A percentile compares a stretch with the other conserved stretches of the same genome.
These are phyloP conservation scores for Stylophora pistillata DNA, from an alignment of 64 coral and sea anemone genomes.

Conservation along the genomic window DNA sequence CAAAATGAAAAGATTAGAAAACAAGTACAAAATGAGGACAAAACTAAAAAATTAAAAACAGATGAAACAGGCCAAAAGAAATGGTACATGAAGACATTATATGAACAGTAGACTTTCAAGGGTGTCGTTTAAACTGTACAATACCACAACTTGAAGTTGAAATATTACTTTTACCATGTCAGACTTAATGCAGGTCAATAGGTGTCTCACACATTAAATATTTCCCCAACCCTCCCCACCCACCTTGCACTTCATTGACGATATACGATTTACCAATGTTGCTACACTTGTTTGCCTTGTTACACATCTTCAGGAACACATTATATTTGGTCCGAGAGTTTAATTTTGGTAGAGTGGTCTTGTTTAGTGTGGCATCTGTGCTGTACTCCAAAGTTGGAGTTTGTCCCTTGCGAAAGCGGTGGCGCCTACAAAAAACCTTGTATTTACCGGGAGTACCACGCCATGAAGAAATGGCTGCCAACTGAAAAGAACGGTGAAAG, in stretches of 20 bases:
- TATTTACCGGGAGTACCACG: background rate
- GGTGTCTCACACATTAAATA: too few species aligned
- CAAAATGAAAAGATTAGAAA: too few species aligned
- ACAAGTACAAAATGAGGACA: too few species aligned
- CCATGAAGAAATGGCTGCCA: background rate
- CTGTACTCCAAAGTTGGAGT: background rate
- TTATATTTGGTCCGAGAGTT: background rate
- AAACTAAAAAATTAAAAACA: too few species aligned
- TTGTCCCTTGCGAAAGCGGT: too few species aligned
- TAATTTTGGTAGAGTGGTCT: background rate
- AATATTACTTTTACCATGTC: too few species aligned
- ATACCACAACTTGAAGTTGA: too few species aligned
- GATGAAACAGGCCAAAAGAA: too few species aligned
- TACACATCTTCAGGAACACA: background rate
- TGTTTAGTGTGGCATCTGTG: background rate
- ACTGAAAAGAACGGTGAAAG: background rate
- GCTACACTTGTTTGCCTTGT: background rate
- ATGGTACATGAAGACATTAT: too few species aligned
- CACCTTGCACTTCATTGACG: background rate
- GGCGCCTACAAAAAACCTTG: background rate
- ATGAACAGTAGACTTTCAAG: too few species aligned
- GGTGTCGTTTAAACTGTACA: too few species aligned
- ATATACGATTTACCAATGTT: background rate
- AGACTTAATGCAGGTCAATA: too few species aligned
- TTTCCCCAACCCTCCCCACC: background rate